Evolutionary conservation across 2,797 vertebrate genomes (phyloP).

Genomic region (Podargus strigoides): DNA sequence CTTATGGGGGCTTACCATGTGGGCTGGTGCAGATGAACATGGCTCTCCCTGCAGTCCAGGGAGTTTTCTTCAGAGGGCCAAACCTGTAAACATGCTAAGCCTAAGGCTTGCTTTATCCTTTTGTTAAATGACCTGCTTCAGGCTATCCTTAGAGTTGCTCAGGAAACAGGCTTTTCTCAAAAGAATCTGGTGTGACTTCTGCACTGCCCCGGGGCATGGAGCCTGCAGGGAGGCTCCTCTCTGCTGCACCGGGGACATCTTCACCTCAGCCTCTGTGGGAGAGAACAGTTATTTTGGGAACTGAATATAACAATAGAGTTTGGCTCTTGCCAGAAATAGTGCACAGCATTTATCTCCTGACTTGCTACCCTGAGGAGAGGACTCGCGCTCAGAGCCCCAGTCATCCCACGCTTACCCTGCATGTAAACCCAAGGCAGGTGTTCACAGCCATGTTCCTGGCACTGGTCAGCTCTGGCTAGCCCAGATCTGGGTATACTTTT

Average conservation of each 20-base stretch:
- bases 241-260: neutral
- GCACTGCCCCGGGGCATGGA: neutral
- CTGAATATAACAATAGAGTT: neutral
- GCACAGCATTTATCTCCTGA: neutral
- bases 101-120: neutral
- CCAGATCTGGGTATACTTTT: neutral
- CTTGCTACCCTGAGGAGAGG: neutral
- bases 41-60: neutral
- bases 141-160: neutral
- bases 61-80: neutral
- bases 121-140: neutral
- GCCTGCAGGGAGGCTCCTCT: neutral
- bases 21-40: neutral
- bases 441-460: neutral
- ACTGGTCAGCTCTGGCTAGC: neutral
- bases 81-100: neutral
- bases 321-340: neutral
- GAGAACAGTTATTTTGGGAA: slow-evolving; percentile 9
- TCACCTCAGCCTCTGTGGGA: neutral
- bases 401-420: neutral
- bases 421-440: neutral
- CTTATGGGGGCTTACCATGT: neutral
- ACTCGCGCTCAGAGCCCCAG: rapidly evolving
- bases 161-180: neutral
- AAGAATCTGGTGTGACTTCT: neutral